phyloP scores from a whole-genome alignment of 2,888 invertebrate species.

The Salpingus planirostris region DNA sequence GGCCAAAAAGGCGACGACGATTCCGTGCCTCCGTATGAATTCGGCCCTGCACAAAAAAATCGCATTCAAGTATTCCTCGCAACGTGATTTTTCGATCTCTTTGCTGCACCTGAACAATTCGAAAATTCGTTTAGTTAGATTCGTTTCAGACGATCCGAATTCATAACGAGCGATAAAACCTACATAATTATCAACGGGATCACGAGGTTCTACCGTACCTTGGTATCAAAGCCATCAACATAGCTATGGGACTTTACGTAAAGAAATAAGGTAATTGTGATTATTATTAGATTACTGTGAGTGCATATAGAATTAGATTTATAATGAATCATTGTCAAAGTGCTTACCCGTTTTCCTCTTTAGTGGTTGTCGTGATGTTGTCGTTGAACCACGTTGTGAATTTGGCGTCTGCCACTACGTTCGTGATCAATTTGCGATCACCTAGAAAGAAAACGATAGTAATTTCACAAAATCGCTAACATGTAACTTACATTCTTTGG shows the following conservation, averaged over 20 bases:
- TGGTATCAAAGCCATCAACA: slow-evolving; percentile 87
- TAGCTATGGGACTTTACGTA: slow-evolving; percentile 70
- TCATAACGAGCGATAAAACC: slow-evolving; percentile 5
- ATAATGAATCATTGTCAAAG: slow-evolving; percentile 3
- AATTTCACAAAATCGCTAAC: background rate
- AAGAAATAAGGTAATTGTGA: slow-evolving; percentile 17
- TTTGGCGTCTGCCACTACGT: slow-evolving; percentile 79
- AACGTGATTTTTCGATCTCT: no score
- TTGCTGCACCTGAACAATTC: no score
- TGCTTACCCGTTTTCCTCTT: slow-evolving; percentile 63
- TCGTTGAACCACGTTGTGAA: slow-evolving; percentile 80
- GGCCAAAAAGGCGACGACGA: slow-evolving; percentile 78
- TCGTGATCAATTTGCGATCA: slow-evolving; percentile 76
- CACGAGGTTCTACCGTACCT: slow-evolving; percentile 67
- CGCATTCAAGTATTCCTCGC: no score
- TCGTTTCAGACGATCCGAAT: no score
- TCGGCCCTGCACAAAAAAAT: slow-evolving; percentile 7
- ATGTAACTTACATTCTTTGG: slow-evolving; percentile 28
- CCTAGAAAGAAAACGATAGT: slow-evolving; percentile 44
- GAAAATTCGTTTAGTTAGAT: no score
- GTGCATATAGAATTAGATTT: background rate
- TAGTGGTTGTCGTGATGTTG: slow-evolving; percentile 58
- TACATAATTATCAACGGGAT: slow-evolving; percentile 2
- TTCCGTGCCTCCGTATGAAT: slow-evolving; percentile 25
- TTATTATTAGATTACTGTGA: slow-evolving; percentile 4